Evolutionary conservation across 2,888 invertebrate species (phyloP).

Genomic region (Magallana nippona): DNA sequence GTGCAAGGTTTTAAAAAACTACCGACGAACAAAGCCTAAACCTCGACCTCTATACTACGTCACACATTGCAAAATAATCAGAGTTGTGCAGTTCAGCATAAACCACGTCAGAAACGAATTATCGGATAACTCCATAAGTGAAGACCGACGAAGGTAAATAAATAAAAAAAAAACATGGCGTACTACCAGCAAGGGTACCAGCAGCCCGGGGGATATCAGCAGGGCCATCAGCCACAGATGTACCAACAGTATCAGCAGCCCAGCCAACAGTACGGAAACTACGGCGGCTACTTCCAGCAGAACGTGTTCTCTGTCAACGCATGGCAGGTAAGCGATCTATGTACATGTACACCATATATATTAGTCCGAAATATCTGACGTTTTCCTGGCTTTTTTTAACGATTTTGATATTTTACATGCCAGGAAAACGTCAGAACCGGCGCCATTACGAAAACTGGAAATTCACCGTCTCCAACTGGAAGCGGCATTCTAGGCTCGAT

Average conservation of each 20-base stretch:
- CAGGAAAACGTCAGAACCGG: too few species aligned
- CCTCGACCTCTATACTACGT: background rate
- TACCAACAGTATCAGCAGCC: constrained; percentile 56
- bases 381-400: too few species aligned
- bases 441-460: too few species aligned
- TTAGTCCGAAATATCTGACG: too few species aligned
- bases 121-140: background rate
- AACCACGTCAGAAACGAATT: background rate
- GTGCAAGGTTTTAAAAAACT: background rate
- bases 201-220: background rate
- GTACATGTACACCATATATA: too few species aligned
- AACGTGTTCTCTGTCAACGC: constrained; percentile 67
- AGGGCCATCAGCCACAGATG: constrained; percentile 14
- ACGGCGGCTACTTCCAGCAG: constrained; percentile 63
- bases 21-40: background rate
- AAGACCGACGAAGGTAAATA: background rate
- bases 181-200: constrained; percentile 26
- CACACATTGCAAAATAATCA: constrained; percentile 12
- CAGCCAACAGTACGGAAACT: constrained; percentile 65
- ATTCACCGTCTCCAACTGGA: too few species aligned
- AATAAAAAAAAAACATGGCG: constrained; percentile 39
- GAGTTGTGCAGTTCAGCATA: background rate
- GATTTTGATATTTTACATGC: too few species aligned
- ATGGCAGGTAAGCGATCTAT: constrained; percentile 63
- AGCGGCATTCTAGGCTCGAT: too few species aligned